phyloP scores from a whole-genome alignment of 2,113 vertebrate genomes.

The Nycticryphes semicollaris region DNA sequence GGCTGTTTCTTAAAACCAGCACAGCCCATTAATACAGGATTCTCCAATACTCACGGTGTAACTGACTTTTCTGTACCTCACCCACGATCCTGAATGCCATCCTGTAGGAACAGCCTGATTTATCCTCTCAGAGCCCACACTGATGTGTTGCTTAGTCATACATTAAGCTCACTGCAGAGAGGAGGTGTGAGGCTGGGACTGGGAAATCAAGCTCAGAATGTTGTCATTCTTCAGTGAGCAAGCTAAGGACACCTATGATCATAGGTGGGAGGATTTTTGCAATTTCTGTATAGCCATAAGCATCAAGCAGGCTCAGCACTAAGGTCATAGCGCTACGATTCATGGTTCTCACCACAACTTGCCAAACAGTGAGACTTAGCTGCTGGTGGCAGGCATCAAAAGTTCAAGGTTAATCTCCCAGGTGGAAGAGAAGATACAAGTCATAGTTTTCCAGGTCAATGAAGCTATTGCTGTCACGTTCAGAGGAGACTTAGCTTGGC shows the following conservation, averaged over 20 bases:
- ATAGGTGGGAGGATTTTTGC: not conserved
- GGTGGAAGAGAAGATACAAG: not conserved
- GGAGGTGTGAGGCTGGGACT: not conserved
- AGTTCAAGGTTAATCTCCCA: not conserved
- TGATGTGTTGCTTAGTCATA: not conserved
- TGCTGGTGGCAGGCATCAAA: not conserved
- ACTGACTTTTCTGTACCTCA: not conserved
- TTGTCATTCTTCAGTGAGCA: not conserved
- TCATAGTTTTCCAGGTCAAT: not conserved
- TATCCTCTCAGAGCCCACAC: not conserved
- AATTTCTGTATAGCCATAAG: not conserved
- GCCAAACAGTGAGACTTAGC: not conserved
- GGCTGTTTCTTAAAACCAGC: not conserved
- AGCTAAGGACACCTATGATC: not conserved
- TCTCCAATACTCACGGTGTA: not conserved
- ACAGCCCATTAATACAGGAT: not conserved
- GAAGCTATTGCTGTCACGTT: not conserved
- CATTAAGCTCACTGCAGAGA: not conserved
- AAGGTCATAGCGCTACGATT: not conserved
- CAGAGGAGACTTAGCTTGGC: not conserved
- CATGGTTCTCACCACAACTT: not conserved
- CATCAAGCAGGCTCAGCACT: not conserved
- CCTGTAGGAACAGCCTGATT: not conserved
- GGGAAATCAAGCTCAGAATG: not conserved
- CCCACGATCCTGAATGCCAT: not conserved